These are phyloP conservation scores for Agriopis aurantiaria DNA, from an alignment of 2,888 invertebrate genomes.

Conservation along the genomic window DNA sequence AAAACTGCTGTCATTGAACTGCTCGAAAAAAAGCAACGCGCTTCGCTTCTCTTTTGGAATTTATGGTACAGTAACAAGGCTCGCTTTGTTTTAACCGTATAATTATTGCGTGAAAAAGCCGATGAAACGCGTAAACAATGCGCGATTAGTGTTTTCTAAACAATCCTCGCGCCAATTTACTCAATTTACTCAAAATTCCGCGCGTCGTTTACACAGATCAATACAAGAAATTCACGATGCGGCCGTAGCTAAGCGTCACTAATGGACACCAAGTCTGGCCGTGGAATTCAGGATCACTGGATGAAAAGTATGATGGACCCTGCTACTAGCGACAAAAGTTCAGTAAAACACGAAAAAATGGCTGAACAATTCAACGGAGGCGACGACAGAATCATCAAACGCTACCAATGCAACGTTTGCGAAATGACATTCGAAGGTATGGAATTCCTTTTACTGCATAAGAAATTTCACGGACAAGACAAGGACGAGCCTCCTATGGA, in stretches of 20 bases:
- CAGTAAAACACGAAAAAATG: slow-evolving; percentile 82
- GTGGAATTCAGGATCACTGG: slow-evolving; percentile 80
- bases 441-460: slow-evolving; percentile 78
- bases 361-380: slow-evolving; percentile 76
- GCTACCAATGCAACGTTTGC: slow-evolving; percentile 78
- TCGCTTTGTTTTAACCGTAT: slow-evolving; percentile 80
- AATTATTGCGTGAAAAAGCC: slow-evolving; percentile 70
- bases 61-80: slow-evolving; percentile 86
- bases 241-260: slow-evolving; percentile 60
- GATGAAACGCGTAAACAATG: slow-evolving; percentile 79
- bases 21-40: slow-evolving; percentile 80
- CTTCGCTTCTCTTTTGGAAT: slow-evolving; percentile 86
- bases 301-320: slow-evolving; percentile 84
- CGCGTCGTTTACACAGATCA: slow-evolving; percentile 66
- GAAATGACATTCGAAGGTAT: slow-evolving; percentile 79
- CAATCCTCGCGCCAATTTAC: slow-evolving; percentile 46
- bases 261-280: slow-evolving; percentile 80
- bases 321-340: slow-evolving; percentile 76
- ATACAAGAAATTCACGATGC: slow-evolving; percentile 67
- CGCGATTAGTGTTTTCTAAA: slow-evolving; percentile 61
- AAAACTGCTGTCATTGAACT: slow-evolving; percentile 79
- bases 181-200: slow-evolving; percentile 58
- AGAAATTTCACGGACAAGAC: slow-evolving; percentile 80
- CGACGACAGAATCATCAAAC: slow-evolving; percentile 71
- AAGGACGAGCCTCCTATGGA: slow-evolving; percentile 73